These are phyloP conservation scores for Hemicrepidius hirtus DNA, from an alignment of 2,888 invertebrate genomes.

Conservation along the genomic window DNA sequence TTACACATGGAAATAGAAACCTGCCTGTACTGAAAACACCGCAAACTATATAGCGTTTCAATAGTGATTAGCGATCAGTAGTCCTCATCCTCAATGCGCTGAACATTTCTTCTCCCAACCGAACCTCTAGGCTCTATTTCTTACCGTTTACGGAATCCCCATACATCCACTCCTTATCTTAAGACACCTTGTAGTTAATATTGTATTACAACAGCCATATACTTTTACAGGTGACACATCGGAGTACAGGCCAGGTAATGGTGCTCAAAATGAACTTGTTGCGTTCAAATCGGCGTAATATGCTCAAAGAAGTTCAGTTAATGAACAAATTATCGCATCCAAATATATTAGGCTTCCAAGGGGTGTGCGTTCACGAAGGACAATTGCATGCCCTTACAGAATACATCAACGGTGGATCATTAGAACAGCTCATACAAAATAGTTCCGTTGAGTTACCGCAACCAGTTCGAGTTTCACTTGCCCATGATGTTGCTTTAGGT, in stretches of 20 bases:
- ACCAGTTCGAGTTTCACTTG: slow-evolving; percentile 86
- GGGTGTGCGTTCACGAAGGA: slow-evolving; percentile 96
- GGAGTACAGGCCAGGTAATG: slow-evolving; percentile 95
- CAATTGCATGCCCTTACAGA: slow-evolving; percentile 96
- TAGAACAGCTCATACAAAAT: slow-evolving; percentile 92
- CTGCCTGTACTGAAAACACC: too few species aligned
- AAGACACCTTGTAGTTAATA: too few species aligned
- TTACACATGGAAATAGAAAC: too few species aligned
- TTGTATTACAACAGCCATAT: too few species aligned
- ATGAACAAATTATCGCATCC: slow-evolving; percentile 97
- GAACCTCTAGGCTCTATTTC: too few species aligned
- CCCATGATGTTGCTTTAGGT: slow-evolving; percentile 91
- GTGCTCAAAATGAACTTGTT: slow-evolving; percentile 97
- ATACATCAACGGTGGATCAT: slow-evolving; percentile 95
- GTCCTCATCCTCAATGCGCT: too few species aligned
- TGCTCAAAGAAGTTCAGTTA: slow-evolving; percentile 97
- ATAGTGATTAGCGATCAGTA: too few species aligned
- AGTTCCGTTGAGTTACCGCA: slow-evolving; percentile 84
- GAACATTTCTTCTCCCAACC: too few species aligned
- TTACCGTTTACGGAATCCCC: too few species aligned
- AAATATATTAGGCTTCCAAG: slow-evolving; percentile 96
- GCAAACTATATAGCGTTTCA: too few species aligned
- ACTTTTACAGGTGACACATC: slow-evolving; percentile 88
- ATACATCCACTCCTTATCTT: too few species aligned
- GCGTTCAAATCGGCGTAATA: slow-evolving; percentile 94